Percentiles rank a stretch among this genome's conserved stretches.
Evolutionary conservation across 2,888 invertebrate genomes (phyloP).

Genomic region (Amphiduros pacificus): DNA sequence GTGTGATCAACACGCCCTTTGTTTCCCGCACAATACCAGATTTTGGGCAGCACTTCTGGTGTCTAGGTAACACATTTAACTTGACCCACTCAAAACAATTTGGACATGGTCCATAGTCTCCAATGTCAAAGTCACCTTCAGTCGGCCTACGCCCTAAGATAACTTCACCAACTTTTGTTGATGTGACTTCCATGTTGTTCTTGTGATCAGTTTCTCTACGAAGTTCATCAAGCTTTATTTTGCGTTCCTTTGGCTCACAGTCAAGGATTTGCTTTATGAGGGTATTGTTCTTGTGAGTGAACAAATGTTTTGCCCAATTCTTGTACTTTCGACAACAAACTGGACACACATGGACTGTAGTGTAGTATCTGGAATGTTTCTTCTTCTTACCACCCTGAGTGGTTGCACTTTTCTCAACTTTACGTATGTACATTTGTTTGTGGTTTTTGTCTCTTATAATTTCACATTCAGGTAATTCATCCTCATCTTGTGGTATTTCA

Average conservation of each 20-base stretch:
- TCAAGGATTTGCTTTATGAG: too few relatives aligned
- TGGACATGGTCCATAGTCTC: not conserved
- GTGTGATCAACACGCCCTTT: not conserved
- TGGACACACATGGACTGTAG: too few relatives aligned
- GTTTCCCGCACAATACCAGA: not conserved
- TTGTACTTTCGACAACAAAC: too few relatives aligned
- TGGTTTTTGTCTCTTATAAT: not conserved
- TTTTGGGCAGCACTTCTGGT: not conserved
- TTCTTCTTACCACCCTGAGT: not conserved
- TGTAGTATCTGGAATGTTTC: not conserved
- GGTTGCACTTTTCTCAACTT: not conserved
- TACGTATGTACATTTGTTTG: not conserved
- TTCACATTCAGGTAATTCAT: not conserved
- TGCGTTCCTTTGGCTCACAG: too few relatives aligned
- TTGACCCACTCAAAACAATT: not conserved
- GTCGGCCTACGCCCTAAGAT: not conserved
- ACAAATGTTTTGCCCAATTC: too few relatives aligned
- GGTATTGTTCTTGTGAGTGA: too few relatives aligned
- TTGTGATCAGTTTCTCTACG: too few relatives aligned
- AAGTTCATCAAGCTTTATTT: too few relatives aligned
- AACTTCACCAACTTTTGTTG: too few relatives aligned
- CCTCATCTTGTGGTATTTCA: not conserved
- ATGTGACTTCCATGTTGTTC: too few relatives aligned
- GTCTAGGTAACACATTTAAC: not conserved
- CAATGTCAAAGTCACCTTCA: not conserved